Evolutionary conservation across 1,140 invertebrate species (phyloP), one percentile per base, ranked within the genome.

Genomic region (Drosophila serrata): DNA sequence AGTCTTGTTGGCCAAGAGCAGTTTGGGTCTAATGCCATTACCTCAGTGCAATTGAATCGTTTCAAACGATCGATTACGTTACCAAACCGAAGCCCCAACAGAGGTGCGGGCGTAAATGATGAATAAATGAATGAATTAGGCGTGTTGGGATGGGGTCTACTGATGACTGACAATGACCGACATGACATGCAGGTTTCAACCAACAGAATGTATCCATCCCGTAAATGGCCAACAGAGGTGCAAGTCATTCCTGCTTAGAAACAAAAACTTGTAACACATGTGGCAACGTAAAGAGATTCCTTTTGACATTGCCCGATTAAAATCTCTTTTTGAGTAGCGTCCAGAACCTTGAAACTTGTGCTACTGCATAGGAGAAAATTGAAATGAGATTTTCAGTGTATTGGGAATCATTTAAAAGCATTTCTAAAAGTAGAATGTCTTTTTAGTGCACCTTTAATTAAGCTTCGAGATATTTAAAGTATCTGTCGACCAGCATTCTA

Each of bases 61-160:
- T 62, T 76, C 53, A 68, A 63, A 29, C 60, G 35, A 63, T 78
- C 51, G 57, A 72, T 77, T 76, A 68, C 61, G 65, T 59, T 61
- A 46, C 56, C 56, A 42, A 40, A 43, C 37, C 33, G 37, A 56
- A 40, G 29, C 17, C 12, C 6, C 12, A 12, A 29, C 46, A 67
- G 40, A 79, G 60, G 59, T 75, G 60, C 60, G 79, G 73, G 70
- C 57, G 33, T 35, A 11, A 53, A 51, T 29, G 63, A 43, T 76
- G 61, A 67, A 72, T 84, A 84, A 80, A 84, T 80, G 76, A 75
- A 48, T 68, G 53, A 63, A 49, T 65, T 70, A 67, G 53, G 46
- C 49, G 35, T 77, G 53, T 58, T 9, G 40, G 43, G 59, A 17
- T 65, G 76, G 43, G 62, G 48, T 13, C 60, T 42, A 42, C 61